A percentile compares a stretch with the other conserved stretches of the same genome.
phyloP scores from a whole-genome alignment of 2,797 vertebrate species.

The Lepilemur ruficaudatus region DNA sequence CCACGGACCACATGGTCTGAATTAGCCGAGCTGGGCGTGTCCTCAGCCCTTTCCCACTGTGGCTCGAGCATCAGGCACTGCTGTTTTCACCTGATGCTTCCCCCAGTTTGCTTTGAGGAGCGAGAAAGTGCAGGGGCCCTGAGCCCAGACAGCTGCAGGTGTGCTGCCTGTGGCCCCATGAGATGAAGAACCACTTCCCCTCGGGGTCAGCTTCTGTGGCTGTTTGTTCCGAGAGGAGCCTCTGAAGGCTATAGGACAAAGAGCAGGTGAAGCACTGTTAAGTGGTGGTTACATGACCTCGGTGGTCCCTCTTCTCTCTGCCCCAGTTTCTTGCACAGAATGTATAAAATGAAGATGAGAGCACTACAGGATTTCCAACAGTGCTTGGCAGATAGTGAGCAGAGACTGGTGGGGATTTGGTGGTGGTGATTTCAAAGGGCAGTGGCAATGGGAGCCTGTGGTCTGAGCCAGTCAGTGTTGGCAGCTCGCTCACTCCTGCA shows the following conservation, averaged over 20 bases:
- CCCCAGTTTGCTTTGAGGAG: background rate
- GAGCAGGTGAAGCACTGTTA: background rate
- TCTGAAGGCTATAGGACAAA: background rate
- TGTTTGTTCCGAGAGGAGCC: background rate
- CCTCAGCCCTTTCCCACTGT: background rate
- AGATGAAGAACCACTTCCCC: background rate
- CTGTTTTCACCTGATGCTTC: background rate
- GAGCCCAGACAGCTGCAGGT: background rate
- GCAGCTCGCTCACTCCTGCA: background rate
- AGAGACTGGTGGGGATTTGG: background rate
- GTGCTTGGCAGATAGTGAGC: background rate
- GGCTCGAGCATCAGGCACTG: too few species aligned
- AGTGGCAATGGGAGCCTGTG: accelerated
- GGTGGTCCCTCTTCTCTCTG: background rate
- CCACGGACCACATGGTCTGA: too few species aligned
- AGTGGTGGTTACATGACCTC: background rate
- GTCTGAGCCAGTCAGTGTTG: too few species aligned
- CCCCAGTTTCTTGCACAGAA: background rate
- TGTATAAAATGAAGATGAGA: background rate
- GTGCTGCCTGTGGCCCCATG: background rate
- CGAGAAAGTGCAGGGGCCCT: background rate
- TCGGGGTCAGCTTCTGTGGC: background rate
- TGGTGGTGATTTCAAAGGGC: background rate
- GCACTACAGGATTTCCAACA: background rate
- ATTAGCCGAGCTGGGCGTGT: too few species aligned